These are phyloP conservation scores for Pachypanchax playfairii DNA, from an alignment of 2,113 vertebrate species.

Conservation along the genomic window DNA sequence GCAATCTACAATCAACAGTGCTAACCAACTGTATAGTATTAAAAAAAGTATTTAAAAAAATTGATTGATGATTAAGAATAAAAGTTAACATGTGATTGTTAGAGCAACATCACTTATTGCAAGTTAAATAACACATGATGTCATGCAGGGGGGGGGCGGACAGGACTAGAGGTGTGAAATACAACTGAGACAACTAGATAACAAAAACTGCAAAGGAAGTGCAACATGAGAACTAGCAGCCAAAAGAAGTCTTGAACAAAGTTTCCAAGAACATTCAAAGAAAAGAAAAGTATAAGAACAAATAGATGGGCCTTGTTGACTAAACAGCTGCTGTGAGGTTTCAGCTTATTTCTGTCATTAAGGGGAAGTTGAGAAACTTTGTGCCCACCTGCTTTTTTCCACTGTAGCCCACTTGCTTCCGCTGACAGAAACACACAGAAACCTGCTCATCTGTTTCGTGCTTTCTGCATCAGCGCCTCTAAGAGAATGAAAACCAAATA, in stretches of 20 bases:
- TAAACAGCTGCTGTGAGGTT: slow-evolving; percentile 13
- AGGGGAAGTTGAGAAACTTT: slow-evolving; percentile 40
- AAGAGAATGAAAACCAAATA: slow-evolving; percentile 10
- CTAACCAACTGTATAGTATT: no score
- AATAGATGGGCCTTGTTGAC: background rate
- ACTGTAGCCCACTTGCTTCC: slow-evolving; percentile 40
- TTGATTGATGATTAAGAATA: no score
- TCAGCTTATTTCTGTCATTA: background rate
- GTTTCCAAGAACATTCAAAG: background rate
- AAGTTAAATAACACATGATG: no score
- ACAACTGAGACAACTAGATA: no score
- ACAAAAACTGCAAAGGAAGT: no score
- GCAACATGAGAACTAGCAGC: no score
- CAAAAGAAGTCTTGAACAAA: background rate
- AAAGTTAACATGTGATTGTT: no score
- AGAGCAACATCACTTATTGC: no score
- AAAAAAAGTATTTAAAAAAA: no score
- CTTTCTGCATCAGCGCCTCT: slow-evolving; percentile 16
- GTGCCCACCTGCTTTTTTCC: slow-evolving; percentile 54
- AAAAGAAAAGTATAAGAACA: background rate
- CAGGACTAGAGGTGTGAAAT: no score
- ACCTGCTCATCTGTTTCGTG: slow-evolving; percentile 8
- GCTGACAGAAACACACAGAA: background rate
- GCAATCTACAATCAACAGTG: no score
- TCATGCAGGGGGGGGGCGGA: no score